phyloP scores from a whole-genome alignment of 2,888 invertebrate species.

The Lithophane ornitopus region DNA sequence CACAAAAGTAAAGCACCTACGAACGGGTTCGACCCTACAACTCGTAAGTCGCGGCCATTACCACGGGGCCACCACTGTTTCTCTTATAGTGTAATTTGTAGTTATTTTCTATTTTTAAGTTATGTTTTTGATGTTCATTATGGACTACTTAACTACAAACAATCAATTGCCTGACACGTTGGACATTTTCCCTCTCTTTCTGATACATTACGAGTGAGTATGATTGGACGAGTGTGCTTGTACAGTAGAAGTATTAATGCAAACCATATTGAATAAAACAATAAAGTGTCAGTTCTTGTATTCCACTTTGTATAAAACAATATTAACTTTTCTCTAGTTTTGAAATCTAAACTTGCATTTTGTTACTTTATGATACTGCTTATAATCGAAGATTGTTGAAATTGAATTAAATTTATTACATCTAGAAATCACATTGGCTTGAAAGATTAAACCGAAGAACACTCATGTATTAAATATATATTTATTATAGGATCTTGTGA shows the following conservation, averaged over 20 bases:
- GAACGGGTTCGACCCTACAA: too few species aligned
- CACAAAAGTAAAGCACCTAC: too few species aligned
- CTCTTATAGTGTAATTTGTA: slow-evolving; percentile 52
- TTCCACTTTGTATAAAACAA: slow-evolving; percentile 40
- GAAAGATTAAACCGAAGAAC: slow-evolving; percentile 30
- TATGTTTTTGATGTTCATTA: slow-evolving; percentile 52
- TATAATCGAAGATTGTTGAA: slow-evolving; percentile 37
- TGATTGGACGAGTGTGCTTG: slow-evolving; percentile 35
- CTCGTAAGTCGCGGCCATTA: too few species aligned
- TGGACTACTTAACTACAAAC: slow-evolving; percentile 40
- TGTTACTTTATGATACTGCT: slow-evolving; percentile 20
- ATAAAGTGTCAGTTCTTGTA: slow-evolving; percentile 33
- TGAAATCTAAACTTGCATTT: slow-evolving; percentile 24
- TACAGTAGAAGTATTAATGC: slow-evolving; percentile 45
- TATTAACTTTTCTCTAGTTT: slow-evolving; percentile 6
- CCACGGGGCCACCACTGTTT: too few species aligned
- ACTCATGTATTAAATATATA: slow-evolving; percentile 33
- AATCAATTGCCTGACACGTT: slow-evolving; percentile 40
- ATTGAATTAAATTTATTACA: slow-evolving; percentile 51
- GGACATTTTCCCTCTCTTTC: slow-evolving; percentile 23
- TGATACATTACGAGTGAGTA: slow-evolving; percentile 24
- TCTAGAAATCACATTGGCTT: slow-evolving; percentile 37
- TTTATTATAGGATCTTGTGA: slow-evolving; percentile 43
- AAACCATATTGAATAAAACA: slow-evolving; percentile 27
- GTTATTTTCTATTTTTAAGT: slow-evolving; percentile 61